Evolutionary conservation across 2,888 invertebrate species (phyloP).

Genomic region (Lepidonotus clava): DNA sequence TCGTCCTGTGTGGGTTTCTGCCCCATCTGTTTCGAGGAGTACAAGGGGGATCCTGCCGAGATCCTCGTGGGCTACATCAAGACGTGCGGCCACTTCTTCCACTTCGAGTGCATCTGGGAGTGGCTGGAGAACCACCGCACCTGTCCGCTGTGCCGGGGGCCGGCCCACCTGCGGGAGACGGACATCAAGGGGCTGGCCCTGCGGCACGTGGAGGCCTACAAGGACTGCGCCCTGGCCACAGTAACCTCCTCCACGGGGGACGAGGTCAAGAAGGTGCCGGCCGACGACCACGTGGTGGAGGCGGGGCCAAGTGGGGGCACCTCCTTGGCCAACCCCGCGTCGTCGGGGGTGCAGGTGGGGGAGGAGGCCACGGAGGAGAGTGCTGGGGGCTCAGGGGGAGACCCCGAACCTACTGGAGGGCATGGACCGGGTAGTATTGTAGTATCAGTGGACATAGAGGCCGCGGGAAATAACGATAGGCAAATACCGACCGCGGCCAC

Average conservation of each 20-base stretch:
- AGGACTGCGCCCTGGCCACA: not conserved
- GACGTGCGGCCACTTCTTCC: constrained; percentile 56
- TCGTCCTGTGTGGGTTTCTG: constrained; percentile 43
- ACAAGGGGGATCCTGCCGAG: constrained; percentile 51
- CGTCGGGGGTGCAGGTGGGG: not conserved
- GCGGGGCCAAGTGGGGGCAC: not conserved
- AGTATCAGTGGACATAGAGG: not conserved
- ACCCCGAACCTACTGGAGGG: not conserved
- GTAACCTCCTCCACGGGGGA: not conserved
- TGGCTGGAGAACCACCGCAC: constrained; percentile 54
- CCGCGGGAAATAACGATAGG: too few species aligned
- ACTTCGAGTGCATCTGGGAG: constrained; percentile 57
- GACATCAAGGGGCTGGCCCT: constrained; percentile 50
- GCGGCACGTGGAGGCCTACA: constrained; percentile 18
- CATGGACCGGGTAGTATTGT: not conserved
- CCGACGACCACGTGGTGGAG: not conserved
- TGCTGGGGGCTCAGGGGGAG: not conserved
- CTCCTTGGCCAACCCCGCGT: not conserved
- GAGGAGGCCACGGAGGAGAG: not conserved
- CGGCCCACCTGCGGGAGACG: constrained; percentile 16
- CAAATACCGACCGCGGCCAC: not conserved
- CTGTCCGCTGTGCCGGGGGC: constrained; percentile 56
- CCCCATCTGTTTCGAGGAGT: constrained; percentile 58
- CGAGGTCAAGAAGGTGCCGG: not conserved
- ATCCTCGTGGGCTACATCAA: constrained; percentile 53